Evolutionary conservation across 2,113 vertebrate species (phyloP).

Genomic region (Scytalopus superciliaris): DNA sequence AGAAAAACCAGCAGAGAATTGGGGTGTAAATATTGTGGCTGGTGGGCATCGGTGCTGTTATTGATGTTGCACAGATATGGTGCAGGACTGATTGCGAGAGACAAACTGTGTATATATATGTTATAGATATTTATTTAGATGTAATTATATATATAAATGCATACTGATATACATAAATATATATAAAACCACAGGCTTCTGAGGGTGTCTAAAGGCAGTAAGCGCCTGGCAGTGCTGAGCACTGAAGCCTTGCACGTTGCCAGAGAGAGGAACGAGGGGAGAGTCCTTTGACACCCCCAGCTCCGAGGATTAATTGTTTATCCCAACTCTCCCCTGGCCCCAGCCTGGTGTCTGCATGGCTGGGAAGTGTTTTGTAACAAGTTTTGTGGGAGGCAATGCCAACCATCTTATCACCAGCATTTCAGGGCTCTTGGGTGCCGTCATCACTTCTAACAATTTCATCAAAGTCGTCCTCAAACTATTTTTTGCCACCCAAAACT

Average conservation of each 20-base stretch:
- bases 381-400: background rate
- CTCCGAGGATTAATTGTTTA: background rate
- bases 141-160: background rate
- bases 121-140: background rate
- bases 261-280: background rate
- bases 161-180: too few species aligned
- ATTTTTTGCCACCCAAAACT: background rate
- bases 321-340: background rate
- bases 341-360: background rate
- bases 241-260: background rate
- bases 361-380: background rate
- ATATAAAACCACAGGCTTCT: background rate
- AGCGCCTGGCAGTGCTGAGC: background rate
- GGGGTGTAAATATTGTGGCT: too few species aligned
- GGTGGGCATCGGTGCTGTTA: background rate
- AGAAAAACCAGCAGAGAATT: too few species aligned
- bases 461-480: conserved; percentile 1
- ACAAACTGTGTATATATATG: background rate
- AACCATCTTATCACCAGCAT: background rate
- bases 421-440: background rate
- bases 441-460: conserved; percentile 4
- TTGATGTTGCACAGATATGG: fast-evolving
- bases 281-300: background rate
- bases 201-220: fast-evolving
- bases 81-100: background rate